Percentiles rank a stretch among this genome's conserved stretches.
These are phyloP conservation scores for Antechinus flavipes DNA, from an alignment of 2,113 vertebrate species.

Conservation along the genomic window DNA sequence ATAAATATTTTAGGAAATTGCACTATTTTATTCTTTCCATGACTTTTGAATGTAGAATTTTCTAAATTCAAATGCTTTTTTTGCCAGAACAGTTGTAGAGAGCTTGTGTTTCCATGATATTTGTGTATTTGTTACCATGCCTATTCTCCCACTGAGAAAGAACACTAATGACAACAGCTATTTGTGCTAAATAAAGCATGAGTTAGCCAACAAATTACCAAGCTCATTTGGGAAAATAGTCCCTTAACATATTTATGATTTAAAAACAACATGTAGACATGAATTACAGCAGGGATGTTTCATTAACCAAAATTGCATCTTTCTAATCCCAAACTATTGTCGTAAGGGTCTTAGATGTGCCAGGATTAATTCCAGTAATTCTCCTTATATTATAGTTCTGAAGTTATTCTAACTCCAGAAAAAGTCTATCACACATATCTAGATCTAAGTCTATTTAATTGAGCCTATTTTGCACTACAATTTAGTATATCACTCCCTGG, in stretches of 20 bases:
- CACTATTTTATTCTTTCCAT: conserved; percentile 13
- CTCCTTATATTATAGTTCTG: background rate
- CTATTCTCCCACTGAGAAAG: background rate
- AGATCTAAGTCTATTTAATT: background rate
- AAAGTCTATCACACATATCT: background rate
- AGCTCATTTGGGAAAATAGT: conserved; percentile 53
- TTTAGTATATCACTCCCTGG: background rate
- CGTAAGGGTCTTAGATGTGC: background rate
- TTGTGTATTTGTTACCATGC: background rate
- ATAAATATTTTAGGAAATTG: background rate
- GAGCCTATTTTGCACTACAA: background rate
- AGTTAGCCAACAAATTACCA: conserved; percentile 41
- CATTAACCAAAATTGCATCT: background rate
- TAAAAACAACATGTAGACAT: conserved; percentile 44
- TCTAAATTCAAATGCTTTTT: background rate
- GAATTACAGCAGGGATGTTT: background rate
- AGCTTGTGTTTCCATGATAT: background rate
- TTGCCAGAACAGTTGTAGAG: background rate
- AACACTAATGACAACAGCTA: conserved; percentile 22
- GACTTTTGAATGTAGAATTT: background rate
- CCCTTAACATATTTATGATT: conserved; percentile 35
- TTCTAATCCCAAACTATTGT: background rate
- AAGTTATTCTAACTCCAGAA: background rate
- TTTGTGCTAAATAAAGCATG: conserved; percentile 9
- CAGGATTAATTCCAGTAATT: background rate